Base-by-base conservation (phyloP, 2,888 invertebrate species). In the Schrankia costaestrigalis region DNA sequence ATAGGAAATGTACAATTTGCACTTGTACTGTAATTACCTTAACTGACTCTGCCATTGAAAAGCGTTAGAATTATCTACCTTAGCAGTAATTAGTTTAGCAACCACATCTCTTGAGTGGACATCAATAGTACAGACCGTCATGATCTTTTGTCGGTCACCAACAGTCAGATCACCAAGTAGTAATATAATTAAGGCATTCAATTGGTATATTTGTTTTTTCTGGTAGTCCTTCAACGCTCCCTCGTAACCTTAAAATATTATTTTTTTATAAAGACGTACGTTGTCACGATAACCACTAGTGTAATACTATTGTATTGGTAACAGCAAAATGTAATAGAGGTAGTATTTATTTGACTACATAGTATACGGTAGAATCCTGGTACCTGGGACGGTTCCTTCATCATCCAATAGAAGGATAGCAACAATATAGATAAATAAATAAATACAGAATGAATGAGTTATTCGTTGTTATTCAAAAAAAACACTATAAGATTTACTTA, bases 41-140 rank as follows among this genome's bases (percentile, higher is more conserved):
- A 98, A 81, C 71, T 98, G 98, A 51, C 95, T 94, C 72, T 96
- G 96, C 97, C 97, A 97, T 60, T 95, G 95, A 69, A 97, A 97
- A 2, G 94, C 94, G 17, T 92, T 90, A 0, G 92, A 90, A 26
- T 89, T 90, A 49, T 96, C 96, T 0, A 97, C 94, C 75, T 95
- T 96, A 52, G 93, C 91, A 0, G 85, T 50, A 35, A 98, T 96
- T 66, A 98, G 91, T 71, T 96, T 97, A 0, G 93, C 92, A 0
- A 98, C 96, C 5, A 98, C 97, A 73, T 98, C 98, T 63, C 98
- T 89, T 3, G 97, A 96, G 67, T 98, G 98, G 1, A 98, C 98
- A 70, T 97, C 96, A 41, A 96, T 97, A 2, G 98, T 98, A 78
- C 98, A 98, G 61, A 98, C 95, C 0, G 98, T 97, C 95, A 97